Conservation (phyloP, 1,140 invertebrate species). For the Periplaneta americana region DNA sequence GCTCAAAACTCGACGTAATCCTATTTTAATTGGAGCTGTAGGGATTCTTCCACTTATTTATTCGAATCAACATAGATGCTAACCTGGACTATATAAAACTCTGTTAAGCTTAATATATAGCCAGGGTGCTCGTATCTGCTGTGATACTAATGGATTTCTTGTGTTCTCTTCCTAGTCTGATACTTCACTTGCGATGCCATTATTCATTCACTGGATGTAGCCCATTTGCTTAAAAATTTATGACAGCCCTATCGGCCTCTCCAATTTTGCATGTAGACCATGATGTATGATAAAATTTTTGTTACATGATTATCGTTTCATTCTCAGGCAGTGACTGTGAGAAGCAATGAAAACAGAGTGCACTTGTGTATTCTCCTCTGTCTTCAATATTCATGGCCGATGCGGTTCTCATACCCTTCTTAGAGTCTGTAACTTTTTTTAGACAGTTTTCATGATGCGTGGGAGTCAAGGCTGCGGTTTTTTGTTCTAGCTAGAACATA, state of each 20-base stretch:
- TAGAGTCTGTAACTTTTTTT: too few species aligned
- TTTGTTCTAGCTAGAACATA: too few species aligned
- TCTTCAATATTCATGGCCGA: too few species aligned
- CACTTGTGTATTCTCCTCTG: too few species aligned
- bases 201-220: background rate
- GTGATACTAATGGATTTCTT: background rate
- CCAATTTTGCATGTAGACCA: background rate
- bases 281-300: too few species aligned
- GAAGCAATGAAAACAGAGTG: too few species aligned
- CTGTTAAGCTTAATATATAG: background rate
- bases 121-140: background rate
- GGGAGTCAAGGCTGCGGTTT: too few species aligned
- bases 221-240: background rate
- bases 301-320: too few species aligned
- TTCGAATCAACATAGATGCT: background rate
- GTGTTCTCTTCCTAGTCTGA: background rate
- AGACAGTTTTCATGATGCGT: too few species aligned
- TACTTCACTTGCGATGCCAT: background rate
- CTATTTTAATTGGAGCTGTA: background rate
- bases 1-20: too few species aligned
- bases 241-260: background rate
- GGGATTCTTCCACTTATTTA: background rate
- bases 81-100: background rate
- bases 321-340: too few species aligned
- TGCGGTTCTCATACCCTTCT: too few species aligned